Evolutionary conservation across 2,888 invertebrate genomes (phyloP).

Genomic region (Chironomus tentans): DNA sequence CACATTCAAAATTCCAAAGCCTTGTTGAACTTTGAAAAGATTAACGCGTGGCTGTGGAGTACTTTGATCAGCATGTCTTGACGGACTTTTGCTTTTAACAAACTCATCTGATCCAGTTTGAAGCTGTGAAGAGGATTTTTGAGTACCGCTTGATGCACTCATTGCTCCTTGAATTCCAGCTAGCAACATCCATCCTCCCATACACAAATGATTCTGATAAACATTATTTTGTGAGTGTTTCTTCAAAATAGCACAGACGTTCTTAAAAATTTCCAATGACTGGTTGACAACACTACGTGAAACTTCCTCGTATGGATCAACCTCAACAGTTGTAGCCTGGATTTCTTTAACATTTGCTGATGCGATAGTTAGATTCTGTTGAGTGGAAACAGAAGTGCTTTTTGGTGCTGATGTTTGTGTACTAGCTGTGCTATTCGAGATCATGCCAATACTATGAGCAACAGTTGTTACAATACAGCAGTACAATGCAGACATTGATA

Average conservation of each 20-base stretch:
- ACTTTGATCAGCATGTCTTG: slow-evolving; percentile 47
- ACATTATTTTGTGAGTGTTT: slow-evolving; percentile 77
- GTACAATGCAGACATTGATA: slow-evolving; percentile 76
- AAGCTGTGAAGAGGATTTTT: not conserved
- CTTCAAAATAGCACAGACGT: slow-evolving; percentile 70
- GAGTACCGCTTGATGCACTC: slow-evolving; percentile 51
- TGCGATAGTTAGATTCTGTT: slow-evolving; percentile 30
- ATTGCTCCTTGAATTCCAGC: slow-evolving; percentile 79
- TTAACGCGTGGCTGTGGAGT: slow-evolving; percentile 52
- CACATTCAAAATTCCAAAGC: slow-evolving; percentile 81
- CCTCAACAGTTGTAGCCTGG: slow-evolving; percentile 50
- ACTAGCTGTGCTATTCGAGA: slow-evolving; percentile 46
- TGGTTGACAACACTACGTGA: slow-evolving; percentile 80
- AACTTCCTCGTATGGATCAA: slow-evolving; percentile 63
- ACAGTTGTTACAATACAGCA: slow-evolving; percentile 66
- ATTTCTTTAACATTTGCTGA: slow-evolving; percentile 28
- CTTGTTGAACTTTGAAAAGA: slow-evolving; percentile 67
- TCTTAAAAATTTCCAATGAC: slow-evolving; percentile 74
- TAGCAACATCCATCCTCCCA: slow-evolving; percentile 80
- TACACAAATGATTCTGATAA: slow-evolving; percentile 80
- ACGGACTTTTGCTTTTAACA: slow-evolving; percentile 38
- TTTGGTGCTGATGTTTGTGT: slow-evolving; percentile 49
- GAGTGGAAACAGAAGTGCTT: slow-evolving; percentile 30
- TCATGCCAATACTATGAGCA: slow-evolving; percentile 48
- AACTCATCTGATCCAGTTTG: slow-evolving; percentile 39